These are phyloP conservation scores for Osmerus eperlanus DNA, from an alignment of 2,113 vertebrate genomes.

Conservation along the genomic window DNA sequence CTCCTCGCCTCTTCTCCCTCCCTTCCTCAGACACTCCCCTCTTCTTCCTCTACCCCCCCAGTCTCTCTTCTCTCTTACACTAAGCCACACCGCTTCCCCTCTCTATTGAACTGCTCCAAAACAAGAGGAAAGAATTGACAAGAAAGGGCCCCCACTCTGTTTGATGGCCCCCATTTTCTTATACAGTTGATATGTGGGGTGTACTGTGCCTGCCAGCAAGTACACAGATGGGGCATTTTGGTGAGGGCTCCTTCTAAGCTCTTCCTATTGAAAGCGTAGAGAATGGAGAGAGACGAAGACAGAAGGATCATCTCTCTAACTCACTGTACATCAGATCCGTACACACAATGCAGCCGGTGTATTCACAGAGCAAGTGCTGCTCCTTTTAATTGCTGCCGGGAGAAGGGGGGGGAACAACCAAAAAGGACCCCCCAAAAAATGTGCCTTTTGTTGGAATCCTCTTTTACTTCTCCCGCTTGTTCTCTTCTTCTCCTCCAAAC, in stretches of 20 bases:
- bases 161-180: slow-evolving; percentile 68
- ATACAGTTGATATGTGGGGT: slow-evolving; percentile 70
- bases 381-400: slow-evolving; percentile 52
- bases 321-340: slow-evolving; percentile 66
- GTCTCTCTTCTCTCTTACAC: slow-evolving; percentile 47
- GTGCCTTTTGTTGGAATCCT: background rate
- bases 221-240: slow-evolving; percentile 70
- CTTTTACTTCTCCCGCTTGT: background rate
- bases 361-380: slow-evolving; percentile 42
- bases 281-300: slow-evolving; percentile 63
- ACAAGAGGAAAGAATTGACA: slow-evolving; percentile 39
- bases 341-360: slow-evolving; percentile 54
- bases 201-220: slow-evolving; percentile 53
- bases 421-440: background rate
- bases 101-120: slow-evolving; percentile 33
- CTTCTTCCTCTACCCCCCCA: background rate
- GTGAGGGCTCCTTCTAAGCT: slow-evolving; percentile 62
- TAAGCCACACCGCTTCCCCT: slow-evolving; percentile 44
- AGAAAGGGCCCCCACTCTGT: slow-evolving; percentile 51
- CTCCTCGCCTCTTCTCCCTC: background rate
- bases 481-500: background rate
- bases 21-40: background rate
- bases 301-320: slow-evolving; percentile 67
- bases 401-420: slow-evolving; percentile 11
- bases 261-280: slow-evolving; percentile 66